phyloP scores from a whole-genome alignment of 1,140 invertebrate species.

The Zophobas atratus region DNA sequence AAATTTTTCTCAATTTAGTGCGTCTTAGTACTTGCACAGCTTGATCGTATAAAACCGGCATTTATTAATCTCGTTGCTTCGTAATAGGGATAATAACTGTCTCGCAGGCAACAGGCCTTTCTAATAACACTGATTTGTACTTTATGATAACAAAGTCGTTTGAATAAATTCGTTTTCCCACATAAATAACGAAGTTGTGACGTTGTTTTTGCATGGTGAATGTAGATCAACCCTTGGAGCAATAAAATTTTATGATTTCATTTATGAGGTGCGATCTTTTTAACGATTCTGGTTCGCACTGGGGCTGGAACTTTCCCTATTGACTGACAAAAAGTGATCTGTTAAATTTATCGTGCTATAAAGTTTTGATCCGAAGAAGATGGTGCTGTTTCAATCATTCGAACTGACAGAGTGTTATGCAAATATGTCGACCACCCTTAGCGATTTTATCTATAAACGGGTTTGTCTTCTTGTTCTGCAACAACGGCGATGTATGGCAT shows the following conservation, averaged over 20 bases:
- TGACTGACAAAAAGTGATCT: slow-evolving; percentile 33
- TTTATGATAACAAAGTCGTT: not conserved
- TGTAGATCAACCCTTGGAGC: slow-evolving; percentile 21
- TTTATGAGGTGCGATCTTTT: slow-evolving; percentile 40
- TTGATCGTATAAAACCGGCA: not conserved
- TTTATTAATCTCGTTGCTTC: no score
- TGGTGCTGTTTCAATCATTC: slow-evolving; percentile 1
- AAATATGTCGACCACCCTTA: slow-evolving; percentile 33
- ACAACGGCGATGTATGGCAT: no score
- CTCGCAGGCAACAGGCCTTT: not conserved
- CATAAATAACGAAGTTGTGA: slow-evolving; percentile 36
- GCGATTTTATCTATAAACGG: slow-evolving; percentile 30
- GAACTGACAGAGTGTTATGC: slow-evolving; percentile 10
- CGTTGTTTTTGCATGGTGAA: slow-evolving; percentile 22
- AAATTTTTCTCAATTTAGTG: slow-evolving; percentile 4
- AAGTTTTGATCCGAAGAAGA: not conserved
- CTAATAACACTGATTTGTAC: not conserved
- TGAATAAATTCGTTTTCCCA: slow-evolving; percentile 9
- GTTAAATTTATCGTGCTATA: slow-evolving; percentile 33
- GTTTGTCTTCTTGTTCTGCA: not conserved
- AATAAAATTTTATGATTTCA: slow-evolving; percentile 38
- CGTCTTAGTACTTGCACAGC: not conserved
- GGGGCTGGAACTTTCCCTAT: slow-evolving; percentile 5
- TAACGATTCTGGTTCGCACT: slow-evolving; percentile 28
- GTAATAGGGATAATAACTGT: slow-evolving; percentile 38